Evolutionary conservation across 92 coral and sea anemone genomes (phyloP), one percentile per base, ranked within the genome.

Genomic region (Siderastrea radians): DNA sequence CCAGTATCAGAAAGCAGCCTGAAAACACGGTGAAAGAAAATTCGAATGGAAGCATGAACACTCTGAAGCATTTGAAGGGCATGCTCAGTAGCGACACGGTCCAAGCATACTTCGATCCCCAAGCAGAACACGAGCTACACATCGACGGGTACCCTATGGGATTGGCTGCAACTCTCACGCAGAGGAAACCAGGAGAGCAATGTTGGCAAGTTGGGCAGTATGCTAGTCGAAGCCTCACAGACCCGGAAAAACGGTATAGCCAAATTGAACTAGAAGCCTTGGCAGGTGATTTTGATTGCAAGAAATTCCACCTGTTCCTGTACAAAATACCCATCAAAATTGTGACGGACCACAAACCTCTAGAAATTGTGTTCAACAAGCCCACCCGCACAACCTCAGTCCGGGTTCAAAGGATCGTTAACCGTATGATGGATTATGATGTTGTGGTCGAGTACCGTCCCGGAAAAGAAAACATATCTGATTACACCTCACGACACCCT

Each of bases 91-190:
- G 76, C 16, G 57, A 71, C 52, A 71, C 3, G 3, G 55, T n/a
- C n/a, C n/a, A n/a, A n/a, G n/a, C n/a, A n/a, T n/a, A n/a, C n/a
- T n/a, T n/a, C 55, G 78, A 77, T 46, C 90, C 90, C 61, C 71
- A 69, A 74, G 87, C 69, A 49, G 79, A 83, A 83, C 87, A 83
- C 87, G 87, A 83, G 55, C 69, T 83, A 47, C 80, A 84, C 55
- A 71, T 78, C 16, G 90, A 86, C 70, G 90, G 72, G 58, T 78
- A 80, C 38, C 90, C 85, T 7, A 52, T 79, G 70, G 81, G 86
- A 61, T 51, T 87, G 45, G 60, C 80, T 2, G 88, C 92, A 17
- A 83, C 84, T 4, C 66, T 88, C 12, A 50, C 19, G 0, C 87
- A 80, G 44, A n/a, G 74, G 43, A 80, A 10, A 19, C 52, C 73